A percentile compares a stretch with the other conserved stretches of the same genome.
Conservation (phyloP, 2,888 invertebrate genomes). For the Drosophila mimica region DNA sequence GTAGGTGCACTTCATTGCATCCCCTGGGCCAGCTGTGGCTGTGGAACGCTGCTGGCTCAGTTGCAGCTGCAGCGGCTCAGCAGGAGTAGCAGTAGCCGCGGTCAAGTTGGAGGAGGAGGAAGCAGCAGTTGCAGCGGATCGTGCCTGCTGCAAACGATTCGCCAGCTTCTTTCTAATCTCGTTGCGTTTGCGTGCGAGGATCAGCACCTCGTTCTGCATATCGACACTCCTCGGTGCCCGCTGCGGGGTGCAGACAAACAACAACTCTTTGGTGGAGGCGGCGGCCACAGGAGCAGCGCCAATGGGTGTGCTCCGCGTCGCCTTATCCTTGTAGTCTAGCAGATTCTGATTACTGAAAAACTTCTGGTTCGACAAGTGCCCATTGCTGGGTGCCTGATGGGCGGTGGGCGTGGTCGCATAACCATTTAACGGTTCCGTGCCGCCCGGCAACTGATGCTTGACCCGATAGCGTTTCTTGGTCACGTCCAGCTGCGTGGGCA, state of each 20-base stretch:
- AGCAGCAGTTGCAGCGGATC: constrained; percentile 30
- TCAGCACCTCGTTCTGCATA: constrained; percentile 72
- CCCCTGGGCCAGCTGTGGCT: constrained; percentile 52
- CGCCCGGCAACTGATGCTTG: constrained; percentile 62
- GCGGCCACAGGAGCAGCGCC: constrained; percentile 60
- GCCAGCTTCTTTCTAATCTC: constrained; percentile 81
- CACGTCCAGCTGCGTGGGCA: constrained; percentile 70
- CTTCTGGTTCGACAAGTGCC: constrained; percentile 81
- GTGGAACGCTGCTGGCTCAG: constrained; percentile 8
- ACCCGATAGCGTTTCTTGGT: constrained; percentile 78
- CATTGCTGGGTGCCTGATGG: constrained; percentile 76
- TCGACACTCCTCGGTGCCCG: constrained; percentile 77
- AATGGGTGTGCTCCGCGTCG: constrained; percentile 13
- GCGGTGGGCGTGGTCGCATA: constrained; percentile 83
- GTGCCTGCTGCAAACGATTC: constrained; percentile 56
- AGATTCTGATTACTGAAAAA: constrained; percentile 84
- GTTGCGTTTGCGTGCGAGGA: constrained; percentile 80
- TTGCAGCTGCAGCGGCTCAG: constrained; percentile 19
- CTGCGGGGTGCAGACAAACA: constrained; percentile 84
- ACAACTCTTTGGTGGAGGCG: constrained; percentile 82
- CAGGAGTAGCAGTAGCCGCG: not conserved
- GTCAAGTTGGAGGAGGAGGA: not conserved
- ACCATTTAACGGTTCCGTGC: constrained; percentile 77
- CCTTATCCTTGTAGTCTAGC: constrained; percentile 79
- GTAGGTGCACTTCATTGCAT: constrained; percentile 83